A percentile compares a stretch with the other conserved stretches of the same genome.
Conservation (phyloP, 2,113 vertebrate species). For the Syngnathoides biaculeatus region DNA sequence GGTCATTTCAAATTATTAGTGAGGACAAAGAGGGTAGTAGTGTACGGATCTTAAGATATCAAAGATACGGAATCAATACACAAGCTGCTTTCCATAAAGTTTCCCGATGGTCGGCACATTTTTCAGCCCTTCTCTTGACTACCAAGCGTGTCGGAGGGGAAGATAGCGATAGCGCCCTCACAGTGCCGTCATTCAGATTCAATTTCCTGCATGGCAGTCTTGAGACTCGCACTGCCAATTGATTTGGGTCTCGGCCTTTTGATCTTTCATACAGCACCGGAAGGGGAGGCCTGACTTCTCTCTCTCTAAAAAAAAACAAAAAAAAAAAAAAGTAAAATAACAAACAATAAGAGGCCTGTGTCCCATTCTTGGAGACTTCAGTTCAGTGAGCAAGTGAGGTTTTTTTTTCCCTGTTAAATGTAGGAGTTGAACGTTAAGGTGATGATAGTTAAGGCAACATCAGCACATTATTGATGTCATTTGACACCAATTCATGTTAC, state of each 20-base stretch:
- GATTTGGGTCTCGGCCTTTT: slow-evolving; percentile 62
- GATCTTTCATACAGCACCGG: slow-evolving; percentile 36
- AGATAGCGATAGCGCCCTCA: slow-evolving; percentile 21
- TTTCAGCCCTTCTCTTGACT: slow-evolving; percentile 9
- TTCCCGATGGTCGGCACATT: not conserved
- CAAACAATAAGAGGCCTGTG: slow-evolving; percentile 55
- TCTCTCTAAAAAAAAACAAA: slow-evolving; percentile 50
- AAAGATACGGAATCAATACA: not conserved
- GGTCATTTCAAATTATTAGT: not conserved
- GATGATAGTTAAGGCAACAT: no score
- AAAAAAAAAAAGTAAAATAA: slow-evolving; percentile 29
- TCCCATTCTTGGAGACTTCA: not conserved
- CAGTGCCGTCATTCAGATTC: slow-evolving; percentile 60
- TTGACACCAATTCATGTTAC: no score
- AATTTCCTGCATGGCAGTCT: slow-evolving; percentile 69
- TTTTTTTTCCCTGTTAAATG: no score
- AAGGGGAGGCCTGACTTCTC: slow-evolving; percentile 41
- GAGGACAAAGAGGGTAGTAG: not conserved
- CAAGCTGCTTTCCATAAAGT: not conserved
- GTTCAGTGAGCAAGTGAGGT: not conserved
- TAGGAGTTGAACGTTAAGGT: no score
- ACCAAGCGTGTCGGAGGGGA: slow-evolving; percentile 21
- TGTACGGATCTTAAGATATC: not conserved
- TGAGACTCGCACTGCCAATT: slow-evolving; percentile 67
- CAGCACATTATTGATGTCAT: not conserved